Evolutionary conservation across 2,113 vertebrate genomes (phyloP).

Genomic region (Lophius piscatorius): DNA sequence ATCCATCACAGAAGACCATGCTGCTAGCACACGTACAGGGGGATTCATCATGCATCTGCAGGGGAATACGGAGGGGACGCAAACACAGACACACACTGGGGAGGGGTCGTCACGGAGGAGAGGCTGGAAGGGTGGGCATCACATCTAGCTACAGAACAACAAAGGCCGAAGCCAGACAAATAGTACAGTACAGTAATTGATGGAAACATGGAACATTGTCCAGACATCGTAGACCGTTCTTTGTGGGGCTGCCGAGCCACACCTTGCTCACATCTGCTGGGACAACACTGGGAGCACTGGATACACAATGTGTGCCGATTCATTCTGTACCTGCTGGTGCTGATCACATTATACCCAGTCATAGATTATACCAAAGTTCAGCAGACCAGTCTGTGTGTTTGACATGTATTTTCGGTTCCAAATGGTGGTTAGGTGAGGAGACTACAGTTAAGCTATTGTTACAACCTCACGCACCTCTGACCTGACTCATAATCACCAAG

Average conservation of each 20-base stretch:
- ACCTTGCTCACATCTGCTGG: constrained; percentile 25
- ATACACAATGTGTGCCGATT: background rate
- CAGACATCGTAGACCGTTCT: constrained; percentile 49
- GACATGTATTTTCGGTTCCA: constrained; percentile 25
- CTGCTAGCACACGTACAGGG: constrained; percentile 60
- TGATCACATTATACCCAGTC: background rate
- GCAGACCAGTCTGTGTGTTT: constrained; percentile 4
- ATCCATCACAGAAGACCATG: constrained; percentile 73
- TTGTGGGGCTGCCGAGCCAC: constrained; percentile 29
- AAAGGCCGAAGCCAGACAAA: constrained; percentile 63
- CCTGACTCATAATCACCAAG: background rate
- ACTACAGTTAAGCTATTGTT: background rate
- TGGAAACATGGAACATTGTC: constrained; percentile 65
- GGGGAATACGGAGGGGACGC: constrained; percentile 38
- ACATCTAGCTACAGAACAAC: constrained; percentile 73
- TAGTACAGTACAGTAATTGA: constrained; percentile 68
- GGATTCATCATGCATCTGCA: constrained; percentile 70
- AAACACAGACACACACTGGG: constrained; percentile 51
- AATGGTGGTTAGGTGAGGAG: constrained; percentile 8
- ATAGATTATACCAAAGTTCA: constrained; percentile 8
- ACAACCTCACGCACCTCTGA: constrained; percentile 14
- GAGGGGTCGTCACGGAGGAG: background rate
- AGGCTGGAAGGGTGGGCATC: constrained; percentile 25
- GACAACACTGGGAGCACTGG: background rate
- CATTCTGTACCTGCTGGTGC: background rate